Evolutionary conservation across 2,888 invertebrate species (phyloP), one percentile per base, ranked within the genome.

Genomic region (Gymnocheta viridis): DNA sequence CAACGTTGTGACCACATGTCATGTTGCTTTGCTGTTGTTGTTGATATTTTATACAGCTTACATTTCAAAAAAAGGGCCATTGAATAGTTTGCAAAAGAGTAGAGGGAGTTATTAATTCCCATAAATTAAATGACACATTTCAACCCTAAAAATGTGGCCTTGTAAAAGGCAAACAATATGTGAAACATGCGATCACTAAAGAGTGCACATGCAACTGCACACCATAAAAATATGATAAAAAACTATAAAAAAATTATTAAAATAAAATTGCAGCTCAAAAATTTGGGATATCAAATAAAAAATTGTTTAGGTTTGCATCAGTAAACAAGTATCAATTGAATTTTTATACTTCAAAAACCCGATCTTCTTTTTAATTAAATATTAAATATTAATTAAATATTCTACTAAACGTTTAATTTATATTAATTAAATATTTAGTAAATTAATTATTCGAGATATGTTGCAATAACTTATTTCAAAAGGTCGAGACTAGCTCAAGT

Each of bases 1-100:
- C 62, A 72, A 81, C 24, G 70, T 67, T 77, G 6, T 62, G 74
- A 70, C 82, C 82, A 79, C 82, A 79, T 79, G 82, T 79, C 73
- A 77, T 77, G 66, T 70, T 66, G 77, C 19, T 54, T 70, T 44
- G 74, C 38, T 74, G 14, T 41, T 56, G 56, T 35, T 76, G 58
- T 44, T 66, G 10, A 2, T 58, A 4, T 74, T 58, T 69, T 70
- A n/a, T 70, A 69, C 49, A 69, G 12, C 64, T 56, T n/a, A 22
- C 14, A 66, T 56, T 70, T 54, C 49, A 41, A 22, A 38, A 24
- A 60, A 29, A 32, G 51, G 32, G 44, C 67, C 54, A 66, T 81
- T 81, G 69, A 19, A 74, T 81, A 60, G 66, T 67, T 81, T 54
- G 44, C 2, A 44, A 69, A 44, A 60, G 7, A 38, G 51, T 41